Evolutionary conservation across 2,888 invertebrate species (phyloP).

Genomic region (Piscicola geometra): DNA sequence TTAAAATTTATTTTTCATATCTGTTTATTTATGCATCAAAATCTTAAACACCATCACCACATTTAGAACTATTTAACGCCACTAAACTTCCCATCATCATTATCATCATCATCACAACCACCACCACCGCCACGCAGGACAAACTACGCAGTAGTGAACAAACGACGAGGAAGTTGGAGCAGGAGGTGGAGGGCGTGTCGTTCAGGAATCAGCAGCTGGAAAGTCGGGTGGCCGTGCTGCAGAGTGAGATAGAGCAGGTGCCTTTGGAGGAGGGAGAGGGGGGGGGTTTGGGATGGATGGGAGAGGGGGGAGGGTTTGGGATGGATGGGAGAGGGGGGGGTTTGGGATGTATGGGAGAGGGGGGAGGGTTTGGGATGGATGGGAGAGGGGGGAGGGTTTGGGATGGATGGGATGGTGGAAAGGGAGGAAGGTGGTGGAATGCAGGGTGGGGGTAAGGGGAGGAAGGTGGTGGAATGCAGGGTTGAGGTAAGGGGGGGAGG

Average conservation of each 20-base stretch:
- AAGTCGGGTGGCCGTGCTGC: constrained; percentile 81
- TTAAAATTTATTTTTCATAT: neutral
- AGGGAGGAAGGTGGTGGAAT: no score
- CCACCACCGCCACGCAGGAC: constrained; percentile 59
- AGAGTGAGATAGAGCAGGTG: constrained; percentile 73
- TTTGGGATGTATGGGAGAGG: no score
- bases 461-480: no score
- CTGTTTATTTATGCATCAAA: neutral
- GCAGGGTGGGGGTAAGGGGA: no score
- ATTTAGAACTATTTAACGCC: neutral
- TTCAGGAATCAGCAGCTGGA: constrained; percentile 90
- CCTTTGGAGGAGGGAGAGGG: neutral
- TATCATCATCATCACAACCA: neutral
- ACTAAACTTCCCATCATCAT: neutral
- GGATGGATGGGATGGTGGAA: no score
- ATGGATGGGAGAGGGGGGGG: no score
- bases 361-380: no score
- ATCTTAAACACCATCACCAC: neutral
- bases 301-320: no score
- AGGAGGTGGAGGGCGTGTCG: constrained; percentile 85
- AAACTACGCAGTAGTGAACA: constrained; percentile 78
- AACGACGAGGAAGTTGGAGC: constrained; percentile 73
- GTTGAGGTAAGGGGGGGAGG: no score
- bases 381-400: no score
- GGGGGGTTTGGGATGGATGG: no score